Base-by-base conservation (phyloP, 2,797 vertebrate genomes). In the Sebastiscus tertius region DNA sequence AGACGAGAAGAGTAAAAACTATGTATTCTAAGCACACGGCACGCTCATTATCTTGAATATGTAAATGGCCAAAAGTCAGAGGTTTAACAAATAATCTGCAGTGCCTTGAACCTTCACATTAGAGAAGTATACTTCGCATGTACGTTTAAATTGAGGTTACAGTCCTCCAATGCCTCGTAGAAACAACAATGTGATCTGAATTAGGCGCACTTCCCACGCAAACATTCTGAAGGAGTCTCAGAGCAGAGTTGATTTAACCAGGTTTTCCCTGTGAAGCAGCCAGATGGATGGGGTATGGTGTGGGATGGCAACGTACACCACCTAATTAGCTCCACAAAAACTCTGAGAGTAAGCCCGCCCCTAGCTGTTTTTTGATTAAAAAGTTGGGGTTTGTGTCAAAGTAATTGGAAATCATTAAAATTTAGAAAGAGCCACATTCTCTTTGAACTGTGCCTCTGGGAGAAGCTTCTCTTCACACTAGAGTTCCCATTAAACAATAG, bases 401-500 rank as follows among this genome's bases (percentile, higher is more conserved):
- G 81, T 89, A 88, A 93, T 89, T 91, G 87, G 80, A 90, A 90
- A 88, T 91, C 84, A 91, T 91, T 92, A 84, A 92, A 89, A 84
- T 88, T 79, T 84, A 58, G 77, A 85, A 87, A 76, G 70, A 87
- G 81, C 52, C 81, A 80, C 85, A 73, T 82, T 90, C 81, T 89
- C 79, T 90, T 90, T 91, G 87, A 91, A 87, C 75, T 55, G 36
- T 54, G 80, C 83, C 81, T 87, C 78, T 84, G 87, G 85, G 89
- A 65, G 79, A 83, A 85, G 31, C 72, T 52, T 71, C 39, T 72
- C 65, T 77, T 74, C 39, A 67, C 73, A 60, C 55, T 26, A 59
- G 72, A 82, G 62, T 79, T 85, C 29, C 34, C 27, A 63, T 80
- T 81, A 73, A 84, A 85, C 70, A 82, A 75, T 18, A 71, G n/a